Evolutionary conservation across 2,888 invertebrate genomes (phyloP), one percentile per base, ranked within the genome.

Genomic region (Parnassius smintheus): DNA sequence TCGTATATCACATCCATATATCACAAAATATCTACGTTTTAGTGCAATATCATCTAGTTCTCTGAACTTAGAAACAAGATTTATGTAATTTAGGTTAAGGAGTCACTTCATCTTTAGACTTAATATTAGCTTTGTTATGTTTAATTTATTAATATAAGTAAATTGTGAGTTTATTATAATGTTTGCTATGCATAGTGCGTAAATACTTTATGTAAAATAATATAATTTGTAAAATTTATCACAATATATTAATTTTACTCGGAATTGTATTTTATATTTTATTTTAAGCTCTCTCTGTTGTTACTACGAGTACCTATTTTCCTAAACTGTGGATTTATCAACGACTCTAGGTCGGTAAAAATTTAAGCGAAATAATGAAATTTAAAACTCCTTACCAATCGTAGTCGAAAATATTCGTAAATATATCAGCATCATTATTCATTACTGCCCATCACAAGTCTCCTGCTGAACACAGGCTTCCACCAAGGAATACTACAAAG

Each of bases 11-110:
- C 18, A 18, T 18, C 18, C 18, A 18, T 18, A 18, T 18, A 18
- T 18, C 48, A 13, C 42, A 45, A 53, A 62, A 57, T 35, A 44
- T 61, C 2, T 55, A 50, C 57, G 42, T 65, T 59, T 65, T 68
- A 70, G 71, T 71, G 71, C 70, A 73, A 73, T 73, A 70, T 66
- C 66, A 44, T 70, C 71, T 71, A 73, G 70, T 69, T 73, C 55
- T 66, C 61, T 62, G 52, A 67, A 62, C 64, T 55, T 66, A 63
- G 61, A 62, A 25, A 25, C 42, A 54, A 35, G 45, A 25, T 59
- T 45, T 54, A 59, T 54, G 56, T 54, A 56, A 25, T 13, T 57
- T 60, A 64, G 57, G 51, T n/a, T 64, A 61, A 62, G 62, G 9
- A 45, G 55, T 55, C 56, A 42, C 45, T 35, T 46, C 12, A 41